Base-by-base conservation (phyloP, 2,797 vertebrate species). In the Thaleichthys pacificus region DNA sequence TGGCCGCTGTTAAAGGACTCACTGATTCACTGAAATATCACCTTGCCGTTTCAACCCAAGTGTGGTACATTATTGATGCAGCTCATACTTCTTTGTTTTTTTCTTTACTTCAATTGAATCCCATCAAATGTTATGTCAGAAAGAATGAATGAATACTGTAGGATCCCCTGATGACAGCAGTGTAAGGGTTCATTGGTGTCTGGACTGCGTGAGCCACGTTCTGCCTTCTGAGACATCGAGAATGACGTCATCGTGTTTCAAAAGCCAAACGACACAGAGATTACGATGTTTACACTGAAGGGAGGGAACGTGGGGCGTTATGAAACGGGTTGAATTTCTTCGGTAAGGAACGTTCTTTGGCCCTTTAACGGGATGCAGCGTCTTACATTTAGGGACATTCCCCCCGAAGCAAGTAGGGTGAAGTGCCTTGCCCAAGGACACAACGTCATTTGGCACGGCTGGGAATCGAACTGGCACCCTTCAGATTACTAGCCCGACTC, bases 121-220 rank as follows among this genome's bases (percentile, higher is more conserved):
- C 19, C 51, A n/a, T 21, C 70, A 75, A 72, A 63, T 3, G 73
- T 61, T 74, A 66, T 60, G 3, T 9, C 24, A 7, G 4, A 56
- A 64, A 51, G 74, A 26, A 76, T 66, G 3, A 57, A 19, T n/a
- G 26, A 38, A 30, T 26, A 28, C 21, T 22, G 22, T 54, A 51
- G 62, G 73, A 72, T 14, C 3, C 42, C 38, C 17, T 63, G 28
- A 69, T 70, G 28, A 75, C n/a, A 77, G 35, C n/a, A 77, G 69
- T 72, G 30, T 64, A 67, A 81, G 77, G 68, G 71, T 77, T 77
- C 77, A 83, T 77, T 75, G 75, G 80, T 58, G 71, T 26, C 63
- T 12, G 49, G 24, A n/a, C 62, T 79, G 61, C 69, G 30, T 77
- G n/a, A 54, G 67, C 17, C 5, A 0, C 42, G 0, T 2, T 72